Conservation (phyloP, 2,888 invertebrate genomes). For the Cetonia aurata region DNA sequence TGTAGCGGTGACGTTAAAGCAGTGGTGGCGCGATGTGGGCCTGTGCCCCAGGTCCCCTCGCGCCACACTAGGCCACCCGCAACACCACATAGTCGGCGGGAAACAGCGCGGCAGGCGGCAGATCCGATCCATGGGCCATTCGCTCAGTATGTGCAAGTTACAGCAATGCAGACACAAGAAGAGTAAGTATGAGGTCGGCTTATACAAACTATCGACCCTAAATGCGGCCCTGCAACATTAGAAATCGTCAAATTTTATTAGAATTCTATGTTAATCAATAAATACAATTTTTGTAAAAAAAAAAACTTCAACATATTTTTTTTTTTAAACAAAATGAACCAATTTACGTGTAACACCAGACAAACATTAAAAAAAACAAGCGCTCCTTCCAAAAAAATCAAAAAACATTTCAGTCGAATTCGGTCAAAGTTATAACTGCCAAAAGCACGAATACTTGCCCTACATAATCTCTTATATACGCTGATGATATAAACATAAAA, state of each 20-base stretch:
- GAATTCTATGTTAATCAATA: too few species aligned
- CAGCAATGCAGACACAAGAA: slow-evolving; percentile 83
- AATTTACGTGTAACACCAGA: too few species aligned
- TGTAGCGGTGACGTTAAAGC: slow-evolving; percentile 66
- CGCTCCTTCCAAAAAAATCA: too few species aligned
- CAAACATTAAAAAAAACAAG: too few species aligned
- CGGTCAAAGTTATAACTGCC: slow-evolving; percentile 17
- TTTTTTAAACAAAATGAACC: too few species aligned
- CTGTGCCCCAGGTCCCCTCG: slow-evolving; percentile 65
- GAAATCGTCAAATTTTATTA: too few species aligned
- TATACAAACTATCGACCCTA: too few species aligned
- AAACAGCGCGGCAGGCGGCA: slow-evolving; percentile 56
- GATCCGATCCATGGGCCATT: slow-evolving; percentile 78
- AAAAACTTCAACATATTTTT: too few species aligned
- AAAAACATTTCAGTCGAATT: not conserved
- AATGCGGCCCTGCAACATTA: too few species aligned
- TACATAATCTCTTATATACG: not conserved
- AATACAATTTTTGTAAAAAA: too few species aligned
- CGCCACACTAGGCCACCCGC: slow-evolving; percentile 57
- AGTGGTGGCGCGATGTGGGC: slow-evolving; percentile 69
- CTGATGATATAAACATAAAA: too few species aligned
- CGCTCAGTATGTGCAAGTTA: slow-evolving; percentile 86
- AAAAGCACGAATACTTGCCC: not conserved
- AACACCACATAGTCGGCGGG: slow-evolving; percentile 51
- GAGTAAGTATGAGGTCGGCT: slow-evolving; percentile 74